Evolutionary conservation across 35 echinoderm and acorn worm species (phyloP).

Genomic region (Stichopus chloronotus): DNA sequence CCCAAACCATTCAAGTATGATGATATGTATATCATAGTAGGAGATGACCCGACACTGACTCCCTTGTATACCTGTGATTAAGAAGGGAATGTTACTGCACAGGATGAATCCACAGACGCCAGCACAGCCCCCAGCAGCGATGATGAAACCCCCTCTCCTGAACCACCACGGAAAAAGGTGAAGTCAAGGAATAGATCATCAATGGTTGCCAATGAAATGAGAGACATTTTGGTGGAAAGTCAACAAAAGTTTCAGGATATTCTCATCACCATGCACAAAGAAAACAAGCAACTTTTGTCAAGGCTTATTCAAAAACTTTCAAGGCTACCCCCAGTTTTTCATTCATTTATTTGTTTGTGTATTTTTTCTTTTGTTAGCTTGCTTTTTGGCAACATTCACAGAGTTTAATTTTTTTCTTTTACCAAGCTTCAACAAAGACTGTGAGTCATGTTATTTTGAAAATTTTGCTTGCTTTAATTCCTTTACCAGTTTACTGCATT

Average conservation of each 20-base stretch:
- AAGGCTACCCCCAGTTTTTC: not conserved
- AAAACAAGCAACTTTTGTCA: conserved; percentile 22
- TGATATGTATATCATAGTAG: not conserved
- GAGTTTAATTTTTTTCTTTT: conserved; percentile 27
- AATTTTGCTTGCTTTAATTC: not conserved
- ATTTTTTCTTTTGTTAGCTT: not conserved
- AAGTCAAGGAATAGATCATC: not conserved
- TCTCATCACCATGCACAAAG: conserved; percentile 18
- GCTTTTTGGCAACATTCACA: not conserved
- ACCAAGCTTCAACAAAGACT: conserved; percentile 12
- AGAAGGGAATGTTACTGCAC: conserved; percentile 29
- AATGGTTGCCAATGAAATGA: conserved; percentile 7
- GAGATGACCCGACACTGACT: not conserved
- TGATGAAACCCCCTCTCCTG: not conserved
- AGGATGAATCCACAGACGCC: not conserved
- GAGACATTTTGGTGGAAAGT: conserved; percentile 2
- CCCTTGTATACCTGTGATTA: conserved; percentile 11
- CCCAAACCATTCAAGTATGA: conserved; percentile 26
- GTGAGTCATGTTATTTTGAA: not conserved
- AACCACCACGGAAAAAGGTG: conserved; percentile 12
- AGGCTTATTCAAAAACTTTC: conserved; percentile 19
- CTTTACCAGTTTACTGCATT: conserved; percentile 15
- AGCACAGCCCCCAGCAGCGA: not conserved
- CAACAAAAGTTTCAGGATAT: conserved; percentile 2
- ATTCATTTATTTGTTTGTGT: not conserved